phyloP scores from a whole-genome alignment of 2,888 invertebrate species.

The Choristoneura rosaceana region DNA sequence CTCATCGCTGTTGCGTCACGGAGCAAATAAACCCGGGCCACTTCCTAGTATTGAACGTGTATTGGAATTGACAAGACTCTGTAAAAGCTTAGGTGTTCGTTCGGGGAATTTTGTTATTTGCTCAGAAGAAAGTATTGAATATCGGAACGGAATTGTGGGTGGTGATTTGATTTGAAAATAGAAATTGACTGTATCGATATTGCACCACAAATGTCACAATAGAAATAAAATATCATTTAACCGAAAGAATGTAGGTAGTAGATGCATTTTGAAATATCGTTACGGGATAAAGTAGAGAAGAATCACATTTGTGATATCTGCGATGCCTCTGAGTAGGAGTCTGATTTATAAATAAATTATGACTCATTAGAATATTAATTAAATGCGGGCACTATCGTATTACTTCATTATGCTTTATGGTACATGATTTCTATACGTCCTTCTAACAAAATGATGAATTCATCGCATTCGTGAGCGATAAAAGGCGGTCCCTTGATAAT shows the following conservation, averaged over 20 bases:
- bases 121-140: slow-evolving; percentile 25
- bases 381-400: slow-evolving; percentile 35
- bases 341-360: slow-evolving; percentile 3
- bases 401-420: slow-evolving; percentile 18
- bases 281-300: background rate
- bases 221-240: background rate
- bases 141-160: slow-evolving; percentile 10
- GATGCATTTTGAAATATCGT: background rate
- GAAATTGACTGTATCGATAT: background rate
- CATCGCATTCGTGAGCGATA: slow-evolving; percentile 18
- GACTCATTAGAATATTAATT: slow-evolving; percentile 25
- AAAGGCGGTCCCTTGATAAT: slow-evolving; percentile 27
- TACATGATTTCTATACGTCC: slow-evolving; percentile 21
- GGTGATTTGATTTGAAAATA: slow-evolving; percentile 18
- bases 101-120: slow-evolving; percentile 23
- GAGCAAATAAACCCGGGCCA: slow-evolving; percentile 15
- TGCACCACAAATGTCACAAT: background rate
- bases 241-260: background rate
- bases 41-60: slow-evolving; percentile 24
- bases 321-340: background rate
- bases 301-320: background rate
- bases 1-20: slow-evolving; percentile 19
- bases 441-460: slow-evolving; percentile 32
- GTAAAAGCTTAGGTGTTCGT: slow-evolving; percentile 11
- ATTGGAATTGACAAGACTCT: slow-evolving; percentile 16